phyloP scores from a whole-genome alignment of 2,797 vertebrate genomes.

The Gadopsis bispinosus region DNA sequence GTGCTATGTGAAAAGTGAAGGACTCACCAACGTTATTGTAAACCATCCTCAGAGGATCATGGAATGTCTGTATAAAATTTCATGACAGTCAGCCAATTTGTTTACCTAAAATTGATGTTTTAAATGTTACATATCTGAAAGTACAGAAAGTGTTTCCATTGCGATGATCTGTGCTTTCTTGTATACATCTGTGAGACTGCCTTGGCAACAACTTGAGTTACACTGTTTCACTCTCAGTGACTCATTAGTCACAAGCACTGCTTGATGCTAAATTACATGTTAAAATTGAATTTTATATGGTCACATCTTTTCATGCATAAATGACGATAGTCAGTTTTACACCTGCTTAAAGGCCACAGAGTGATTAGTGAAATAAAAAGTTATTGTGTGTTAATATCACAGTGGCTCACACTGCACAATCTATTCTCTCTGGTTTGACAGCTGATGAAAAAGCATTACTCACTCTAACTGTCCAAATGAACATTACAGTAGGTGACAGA shows the following conservation, averaged over 20 bases:
- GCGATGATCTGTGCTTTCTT: neutral
- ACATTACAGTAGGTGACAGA: slow-evolving; percentile 47
- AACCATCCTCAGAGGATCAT: neutral
- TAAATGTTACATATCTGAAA: neutral
- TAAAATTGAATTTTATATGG: neutral
- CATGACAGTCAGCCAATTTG: neutral
- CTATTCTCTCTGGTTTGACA: slow-evolving; percentile 34
- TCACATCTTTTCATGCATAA: neutral
- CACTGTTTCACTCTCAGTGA: neutral
- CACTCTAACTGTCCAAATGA: slow-evolving; percentile 46
- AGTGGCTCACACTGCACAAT: slow-evolving; percentile 14
- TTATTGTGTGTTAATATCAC: slow-evolving; percentile 29
- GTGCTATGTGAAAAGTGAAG: neutral
- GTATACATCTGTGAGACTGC: neutral
- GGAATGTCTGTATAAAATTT: neutral
- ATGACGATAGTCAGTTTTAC: neutral
- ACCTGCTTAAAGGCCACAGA: neutral
- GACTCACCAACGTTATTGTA: neutral
- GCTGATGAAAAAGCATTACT: slow-evolving; percentile 58
- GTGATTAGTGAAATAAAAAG: slow-evolving; percentile 19
- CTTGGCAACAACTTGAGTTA: neutral
- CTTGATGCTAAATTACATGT: neutral
- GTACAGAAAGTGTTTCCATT: neutral
- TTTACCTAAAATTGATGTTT: no score
- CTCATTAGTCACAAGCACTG: neutral